These are phyloP conservation scores for Epinotia demarniana DNA, from an alignment of 2,888 invertebrate genomes.

Conservation along the genomic window DNA sequence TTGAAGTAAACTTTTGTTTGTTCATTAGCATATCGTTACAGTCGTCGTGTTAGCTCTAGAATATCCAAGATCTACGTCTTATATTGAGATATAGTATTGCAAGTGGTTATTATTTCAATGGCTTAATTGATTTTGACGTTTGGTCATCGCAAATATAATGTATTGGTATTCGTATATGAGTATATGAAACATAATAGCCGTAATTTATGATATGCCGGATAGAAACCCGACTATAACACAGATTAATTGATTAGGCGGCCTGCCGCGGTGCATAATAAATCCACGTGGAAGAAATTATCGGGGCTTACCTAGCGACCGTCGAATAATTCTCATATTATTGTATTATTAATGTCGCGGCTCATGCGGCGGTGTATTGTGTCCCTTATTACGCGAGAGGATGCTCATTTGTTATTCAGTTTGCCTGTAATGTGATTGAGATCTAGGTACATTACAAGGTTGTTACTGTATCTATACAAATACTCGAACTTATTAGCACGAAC, in stretches of 20 bases:
- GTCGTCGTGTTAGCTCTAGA: not conserved
- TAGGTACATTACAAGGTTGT: not conserved
- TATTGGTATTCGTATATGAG: not conserved
- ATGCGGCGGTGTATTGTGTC: constrained; percentile 3
- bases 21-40: no score
- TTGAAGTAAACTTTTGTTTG: no score
- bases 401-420: constrained; percentile 26
- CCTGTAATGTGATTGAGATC: constrained; percentile 14
- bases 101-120: not conserved
- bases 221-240: not conserved
- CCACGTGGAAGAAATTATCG: constrained; percentile 52
- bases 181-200: not conserved
- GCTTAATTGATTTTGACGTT: constrained; percentile 7
- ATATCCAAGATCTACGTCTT: not conserved
- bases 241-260: constrained; percentile 39
- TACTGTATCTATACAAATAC: not conserved
- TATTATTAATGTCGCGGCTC: constrained; percentile 53
- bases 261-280: constrained; percentile 55
- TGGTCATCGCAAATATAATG: constrained; percentile 3
- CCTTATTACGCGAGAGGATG: constrained; percentile 12
- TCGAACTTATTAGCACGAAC: not conserved
- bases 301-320: constrained; percentile 45
- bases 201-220: constrained; percentile 37
- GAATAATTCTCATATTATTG: constrained; percentile 50
- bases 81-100: not conserved